Evolutionary conservation across 1,140 invertebrate genomes (phyloP).

Genomic region (Hormaphis cornu): DNA sequence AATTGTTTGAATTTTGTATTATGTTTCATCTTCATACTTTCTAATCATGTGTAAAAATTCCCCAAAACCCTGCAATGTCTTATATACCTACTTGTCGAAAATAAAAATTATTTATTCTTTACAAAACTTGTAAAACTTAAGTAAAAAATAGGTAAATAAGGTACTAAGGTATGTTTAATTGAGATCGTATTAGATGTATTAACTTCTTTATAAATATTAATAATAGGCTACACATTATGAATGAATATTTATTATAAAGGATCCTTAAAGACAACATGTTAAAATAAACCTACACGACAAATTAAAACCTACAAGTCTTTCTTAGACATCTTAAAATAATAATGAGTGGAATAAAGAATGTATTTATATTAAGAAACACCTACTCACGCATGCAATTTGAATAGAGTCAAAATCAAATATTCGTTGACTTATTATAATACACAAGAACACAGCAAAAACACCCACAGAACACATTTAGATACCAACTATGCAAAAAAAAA

Average conservation of each 20-base stretch:
- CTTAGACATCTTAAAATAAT: background rate
- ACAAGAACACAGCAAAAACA: background rate
- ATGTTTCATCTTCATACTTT: too few relatives aligned
- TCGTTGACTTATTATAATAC: background rate
- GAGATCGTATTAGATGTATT: background rate
- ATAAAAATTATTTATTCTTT: too few relatives aligned
- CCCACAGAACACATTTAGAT: background rate
- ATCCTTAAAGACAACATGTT: constrained; percentile 4
- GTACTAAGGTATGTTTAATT: background rate
- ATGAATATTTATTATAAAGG: background rate
- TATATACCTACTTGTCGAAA: too few relatives aligned
- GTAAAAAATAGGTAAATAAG: too few relatives aligned
- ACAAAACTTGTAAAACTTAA: too few relatives aligned
- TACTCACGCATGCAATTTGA: constrained; percentile 16
- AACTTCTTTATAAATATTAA: background rate
- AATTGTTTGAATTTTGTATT: too few relatives aligned
- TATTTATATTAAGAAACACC: constrained; percentile 3
- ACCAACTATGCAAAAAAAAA: background rate
- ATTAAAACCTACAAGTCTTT: constrained; percentile 30
- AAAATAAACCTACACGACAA: constrained; percentile 1
- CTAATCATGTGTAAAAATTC: too few relatives aligned
- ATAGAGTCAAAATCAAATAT: constrained; percentile 15
- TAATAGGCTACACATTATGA: background rate
- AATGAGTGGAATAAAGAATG: background rate
- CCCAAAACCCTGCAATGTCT: too few relatives aligned